These are phyloP conservation scores for Drosophila bocki DNA, from an alignment of 1,140 invertebrate genomes.

Conservation along the genomic window DNA sequence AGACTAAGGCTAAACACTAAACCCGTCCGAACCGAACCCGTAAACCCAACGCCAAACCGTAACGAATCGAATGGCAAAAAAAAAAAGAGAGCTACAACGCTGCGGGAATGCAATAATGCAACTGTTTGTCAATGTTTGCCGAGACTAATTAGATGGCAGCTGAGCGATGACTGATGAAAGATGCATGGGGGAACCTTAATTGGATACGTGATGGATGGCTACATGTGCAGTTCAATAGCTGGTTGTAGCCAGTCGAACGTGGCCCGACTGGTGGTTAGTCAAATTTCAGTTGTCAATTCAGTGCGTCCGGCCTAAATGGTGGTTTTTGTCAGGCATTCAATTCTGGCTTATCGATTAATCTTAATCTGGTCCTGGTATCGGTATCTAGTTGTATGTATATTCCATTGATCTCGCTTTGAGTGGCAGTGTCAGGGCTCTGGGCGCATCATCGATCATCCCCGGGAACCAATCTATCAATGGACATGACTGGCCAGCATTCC, in stretches of 20 bases:
- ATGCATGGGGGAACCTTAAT: slow-evolving; percentile 58
- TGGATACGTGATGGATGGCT: slow-evolving; percentile 60
- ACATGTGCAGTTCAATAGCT: slow-evolving; percentile 37
- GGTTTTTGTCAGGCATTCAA: slow-evolving; percentile 4
- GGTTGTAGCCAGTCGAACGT: slow-evolving; percentile 10
- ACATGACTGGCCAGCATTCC: slow-evolving; percentile 14
- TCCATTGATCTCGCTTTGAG: slow-evolving; percentile 18
- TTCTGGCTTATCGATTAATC: slow-evolving; percentile 38
- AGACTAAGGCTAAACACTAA: slow-evolving; percentile 9
- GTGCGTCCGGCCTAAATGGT: slow-evolving; percentile 5
- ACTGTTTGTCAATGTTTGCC: slow-evolving; percentile 72
- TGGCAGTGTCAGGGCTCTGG: slow-evolving; percentile 4
- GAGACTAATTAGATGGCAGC: slow-evolving; percentile 67
- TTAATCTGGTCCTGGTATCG: slow-evolving; percentile 14
- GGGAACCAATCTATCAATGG: slow-evolving; percentile 31
- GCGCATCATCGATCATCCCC: slow-evolving; percentile 29
- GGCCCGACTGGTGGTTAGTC: slow-evolving; percentile 23
- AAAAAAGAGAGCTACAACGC: slow-evolving; percentile 13
- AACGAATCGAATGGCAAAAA: slow-evolving; percentile 20
- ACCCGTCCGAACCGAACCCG: slow-evolving; percentile 6
- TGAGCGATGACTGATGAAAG: slow-evolving; percentile 53
- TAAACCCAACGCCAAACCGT: slow-evolving; percentile 19
- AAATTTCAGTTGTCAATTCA: slow-evolving; percentile 33
- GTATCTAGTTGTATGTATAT: slow-evolving; percentile 14
- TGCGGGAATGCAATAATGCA: slow-evolving; percentile 60